A percentile compares a stretch with the other conserved stretches of the same genome.
These are phyloP conservation scores for Cerastis leucographa DNA, from an alignment of 2,888 invertebrate species.

Conservation along the genomic window DNA sequence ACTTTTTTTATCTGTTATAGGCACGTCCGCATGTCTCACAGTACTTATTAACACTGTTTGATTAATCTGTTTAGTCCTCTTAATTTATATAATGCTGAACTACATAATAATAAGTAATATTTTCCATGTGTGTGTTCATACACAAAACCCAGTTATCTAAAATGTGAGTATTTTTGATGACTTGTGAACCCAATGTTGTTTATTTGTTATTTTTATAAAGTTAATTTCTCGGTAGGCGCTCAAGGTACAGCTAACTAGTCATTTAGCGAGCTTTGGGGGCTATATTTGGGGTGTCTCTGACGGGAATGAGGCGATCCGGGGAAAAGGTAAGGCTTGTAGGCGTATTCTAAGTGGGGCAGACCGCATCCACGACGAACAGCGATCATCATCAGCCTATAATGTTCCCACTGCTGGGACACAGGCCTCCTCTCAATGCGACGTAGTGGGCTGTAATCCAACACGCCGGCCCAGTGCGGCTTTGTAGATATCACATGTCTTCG, in stretches of 20 bases:
- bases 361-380: background rate
- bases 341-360: background rate
- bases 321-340: background rate
- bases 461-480: no score
- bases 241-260: background rate
- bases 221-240: background rate
- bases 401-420: no score
- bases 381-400: no score
- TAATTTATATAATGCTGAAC: conserved; percentile 7
- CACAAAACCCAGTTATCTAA: conserved; percentile 7
- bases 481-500: no score
- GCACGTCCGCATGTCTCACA: background rate
- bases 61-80: background rate
- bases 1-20: background rate
- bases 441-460: no score
- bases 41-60: conserved; percentile 26
- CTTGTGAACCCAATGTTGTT: background rate
- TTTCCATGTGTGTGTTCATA: conserved; percentile 3
- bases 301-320: background rate
- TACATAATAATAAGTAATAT: background rate
- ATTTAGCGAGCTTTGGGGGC: background rate
- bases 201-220: background rate
- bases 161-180: background rate
- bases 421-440: no score
- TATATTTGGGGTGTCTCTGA: background rate